Evolutionary conservation across 2,113 vertebrate species (phyloP).

Genomic region (Hemiprocne comata): DNA sequence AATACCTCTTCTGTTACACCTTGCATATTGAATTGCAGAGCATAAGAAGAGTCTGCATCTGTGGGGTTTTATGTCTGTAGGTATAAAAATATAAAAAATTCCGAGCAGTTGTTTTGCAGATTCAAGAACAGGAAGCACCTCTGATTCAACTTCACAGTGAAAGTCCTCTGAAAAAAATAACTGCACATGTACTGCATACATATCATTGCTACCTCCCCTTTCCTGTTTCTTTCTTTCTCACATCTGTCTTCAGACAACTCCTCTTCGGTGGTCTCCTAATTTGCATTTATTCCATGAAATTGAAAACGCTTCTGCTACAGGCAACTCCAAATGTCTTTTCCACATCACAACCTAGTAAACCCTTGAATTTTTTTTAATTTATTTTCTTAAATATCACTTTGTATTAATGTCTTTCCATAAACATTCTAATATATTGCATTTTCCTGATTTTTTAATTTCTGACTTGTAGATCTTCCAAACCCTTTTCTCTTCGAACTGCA

Average conservation of each 20-base stretch:
- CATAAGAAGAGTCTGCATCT: not conserved
- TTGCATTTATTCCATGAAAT: not conserved
- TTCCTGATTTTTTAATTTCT: not conserved
- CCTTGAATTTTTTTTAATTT: not conserved
- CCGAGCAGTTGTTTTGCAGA: constrained; percentile 15
- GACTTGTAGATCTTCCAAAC: not conserved
- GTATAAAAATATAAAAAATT: not conserved
- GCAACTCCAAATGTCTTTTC: not conserved
- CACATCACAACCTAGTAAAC: not conserved
- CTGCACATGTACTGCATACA: not conserved
- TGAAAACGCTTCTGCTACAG: not conserved
- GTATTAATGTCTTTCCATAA: not conserved
- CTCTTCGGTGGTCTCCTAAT: not conserved
- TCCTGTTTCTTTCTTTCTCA: constrained; percentile 25
- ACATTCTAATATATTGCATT: not conserved
- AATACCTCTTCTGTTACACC: constrained; percentile 18
- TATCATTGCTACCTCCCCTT: not conserved
- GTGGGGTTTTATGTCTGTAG: not conserved
- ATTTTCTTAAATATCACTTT: not conserved
- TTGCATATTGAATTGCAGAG: not conserved
- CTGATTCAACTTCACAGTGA: not conserved
- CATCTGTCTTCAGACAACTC: not conserved
- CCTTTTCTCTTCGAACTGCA: not conserved
- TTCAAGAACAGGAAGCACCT: constrained; percentile 56
- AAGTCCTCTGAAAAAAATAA: constrained; percentile 33